phyloP scores from a whole-genome alignment of 2,113 vertebrate genomes.

The Nipponia nippon region DNA sequence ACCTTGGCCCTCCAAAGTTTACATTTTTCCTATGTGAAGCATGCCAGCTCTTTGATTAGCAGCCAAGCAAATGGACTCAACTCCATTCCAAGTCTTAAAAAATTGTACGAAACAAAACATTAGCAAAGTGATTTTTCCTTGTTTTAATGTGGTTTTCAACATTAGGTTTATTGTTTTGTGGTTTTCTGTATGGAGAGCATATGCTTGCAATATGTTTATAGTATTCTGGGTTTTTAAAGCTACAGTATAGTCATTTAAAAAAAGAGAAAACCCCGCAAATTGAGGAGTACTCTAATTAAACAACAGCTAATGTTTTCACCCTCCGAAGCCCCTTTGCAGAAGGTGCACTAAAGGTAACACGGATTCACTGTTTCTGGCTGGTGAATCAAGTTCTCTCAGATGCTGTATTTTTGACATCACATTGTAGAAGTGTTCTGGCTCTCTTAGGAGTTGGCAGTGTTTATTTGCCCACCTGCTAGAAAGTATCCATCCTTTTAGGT shows the following conservation, averaged over 20 bases:
- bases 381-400: background rate
- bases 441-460: background rate
- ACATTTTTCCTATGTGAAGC: constrained; percentile 55
- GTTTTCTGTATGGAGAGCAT: constrained; percentile 65
- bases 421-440: background rate
- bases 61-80: constrained; percentile 57
- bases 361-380: background rate
- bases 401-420: background rate
- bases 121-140: constrained; percentile 66
- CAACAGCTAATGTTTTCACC: background rate
- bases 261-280: background rate
- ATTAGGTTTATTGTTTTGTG: constrained; percentile 68
- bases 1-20: constrained; percentile 1
- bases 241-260: background rate
- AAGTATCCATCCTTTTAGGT: background rate
- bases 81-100: constrained; percentile 66
- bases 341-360: background rate
- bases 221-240: constrained; percentile 13
- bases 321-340: background rate
- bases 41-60: constrained; percentile 69
- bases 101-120: constrained; percentile 71
- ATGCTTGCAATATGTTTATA: constrained; percentile 76
- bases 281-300: background rate
- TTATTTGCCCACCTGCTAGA: background rate
- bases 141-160: constrained; percentile 78